These are phyloP conservation scores for Chrysopa pallens DNA, from an alignment of 1,140 invertebrate species.

Conservation along the genomic window DNA sequence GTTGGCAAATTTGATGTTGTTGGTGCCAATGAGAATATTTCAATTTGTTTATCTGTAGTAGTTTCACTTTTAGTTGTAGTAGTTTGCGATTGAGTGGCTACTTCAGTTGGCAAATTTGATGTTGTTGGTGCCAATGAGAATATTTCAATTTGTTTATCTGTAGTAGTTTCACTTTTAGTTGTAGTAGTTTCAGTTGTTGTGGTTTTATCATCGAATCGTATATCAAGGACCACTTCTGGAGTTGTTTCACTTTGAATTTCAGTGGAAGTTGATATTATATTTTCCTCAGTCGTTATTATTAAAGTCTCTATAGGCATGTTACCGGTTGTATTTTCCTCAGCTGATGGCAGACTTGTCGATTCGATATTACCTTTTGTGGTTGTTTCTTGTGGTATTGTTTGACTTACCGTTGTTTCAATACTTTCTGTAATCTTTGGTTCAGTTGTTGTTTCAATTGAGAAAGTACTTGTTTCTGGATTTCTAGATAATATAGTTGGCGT, in stretches of 20 bases:
- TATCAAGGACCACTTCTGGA: neutral
- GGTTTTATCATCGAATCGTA: too few species aligned
- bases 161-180: neutral
- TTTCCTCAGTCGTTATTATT: neutral
- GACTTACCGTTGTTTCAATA: neutral
- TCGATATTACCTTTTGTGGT: neutral
- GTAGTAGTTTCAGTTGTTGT: constrained; percentile 1
- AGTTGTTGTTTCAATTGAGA: constrained; percentile 4
- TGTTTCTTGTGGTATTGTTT: neutral
- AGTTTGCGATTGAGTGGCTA: neutral
- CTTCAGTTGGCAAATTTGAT: neutral
- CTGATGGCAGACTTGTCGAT: neutral
- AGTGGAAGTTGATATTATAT: neutral
- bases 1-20: constrained; percentile 5
- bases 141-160: neutral
- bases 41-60: neutral
- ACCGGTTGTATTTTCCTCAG: neutral
- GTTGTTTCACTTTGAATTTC: constrained; percentile 1
- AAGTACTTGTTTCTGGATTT: neutral
- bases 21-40: too few species aligned
- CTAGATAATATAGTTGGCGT: neutral
- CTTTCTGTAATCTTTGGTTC: constrained; percentile 5
- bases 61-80: constrained; percentile 3
- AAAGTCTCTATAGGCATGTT: neutral
- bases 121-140: neutral